Conservation (phyloP, 1,140 invertebrate species). For the Ladona fulva region DNA sequence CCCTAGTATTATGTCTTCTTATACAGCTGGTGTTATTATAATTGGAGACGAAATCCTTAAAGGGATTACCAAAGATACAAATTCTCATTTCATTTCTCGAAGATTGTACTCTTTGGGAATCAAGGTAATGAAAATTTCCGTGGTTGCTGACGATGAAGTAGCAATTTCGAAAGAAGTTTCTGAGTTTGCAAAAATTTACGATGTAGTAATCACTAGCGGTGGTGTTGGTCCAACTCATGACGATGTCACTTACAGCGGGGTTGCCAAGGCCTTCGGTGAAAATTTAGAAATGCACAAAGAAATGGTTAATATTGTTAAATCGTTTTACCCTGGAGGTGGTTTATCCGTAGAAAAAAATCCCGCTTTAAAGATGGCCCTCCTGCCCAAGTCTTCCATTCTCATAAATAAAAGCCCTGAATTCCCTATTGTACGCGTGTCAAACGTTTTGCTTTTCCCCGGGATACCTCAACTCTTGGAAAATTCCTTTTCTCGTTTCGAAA, state of each 20-base stretch:
- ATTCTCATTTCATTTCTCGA: conserved; percentile 58
- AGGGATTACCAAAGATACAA: conserved; percentile 64
- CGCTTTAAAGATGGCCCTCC: conserved; percentile 42
- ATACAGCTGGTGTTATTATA: conserved; percentile 45
- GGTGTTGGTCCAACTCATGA: conserved; percentile 81
- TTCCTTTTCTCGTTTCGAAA: conserved; percentile 38
- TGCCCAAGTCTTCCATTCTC: conserved; percentile 32
- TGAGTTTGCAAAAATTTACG: conserved; percentile 48
- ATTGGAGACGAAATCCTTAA: conserved; percentile 83
- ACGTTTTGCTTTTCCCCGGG: conserved; percentile 72
- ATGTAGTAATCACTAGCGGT: conserved; percentile 66
- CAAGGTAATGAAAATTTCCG: conserved; percentile 56
- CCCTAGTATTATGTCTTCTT: neutral
- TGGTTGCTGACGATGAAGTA: conserved; percentile 60
- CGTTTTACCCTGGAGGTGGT: conserved; percentile 34
- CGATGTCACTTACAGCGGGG: conserved; percentile 71
- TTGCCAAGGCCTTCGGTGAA: conserved; percentile 61
- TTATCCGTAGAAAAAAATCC: conserved; percentile 25
- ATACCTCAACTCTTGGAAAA: conserved; percentile 55
- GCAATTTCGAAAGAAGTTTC: conserved; percentile 59
- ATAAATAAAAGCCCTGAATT: conserved; percentile 24
- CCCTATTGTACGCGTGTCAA: conserved; percentile 56
- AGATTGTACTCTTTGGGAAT: conserved; percentile 56
- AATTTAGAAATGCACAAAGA: conserved; percentile 46
- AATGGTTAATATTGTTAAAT: conserved; percentile 47